Evolutionary conservation across 2,113 vertebrate genomes (phyloP), one percentile per base, ranked within the genome.

Genomic region (Otus sunia): DNA sequence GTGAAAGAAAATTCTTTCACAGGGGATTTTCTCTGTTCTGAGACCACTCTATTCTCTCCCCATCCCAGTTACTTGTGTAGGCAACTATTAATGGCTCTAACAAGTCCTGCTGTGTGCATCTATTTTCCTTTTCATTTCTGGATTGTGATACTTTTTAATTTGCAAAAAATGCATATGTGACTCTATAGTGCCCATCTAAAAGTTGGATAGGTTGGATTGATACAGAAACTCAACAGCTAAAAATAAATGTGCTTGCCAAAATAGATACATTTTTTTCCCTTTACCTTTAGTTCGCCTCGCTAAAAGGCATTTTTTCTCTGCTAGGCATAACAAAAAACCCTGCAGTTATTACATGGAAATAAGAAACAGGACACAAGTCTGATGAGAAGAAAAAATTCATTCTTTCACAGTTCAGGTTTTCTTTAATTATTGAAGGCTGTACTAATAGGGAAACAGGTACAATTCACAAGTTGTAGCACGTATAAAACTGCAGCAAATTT

Each of bases 21-120:
- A n/a, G 12, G 34, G 77, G 29, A 69, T 60, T 84, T 75, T 80
- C 18, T 69, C 26, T 71, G 13, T 72, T 23, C 34, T 66, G 18
- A 75, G 27, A 53, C 6, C 11, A 26, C 6, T 36, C 25, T 29
- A 1, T 74, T 73, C 22, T 41, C 18, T 43, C 30, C 8, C 30
- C 6, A 19, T 13, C 6, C 21, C 32, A 19, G 15, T 43, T 71
- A 75, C 14, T 49, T 63, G 3, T 43, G 32, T 7, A 60, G 15
- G 21, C 41, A 74, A 34, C 11, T 81, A 9, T 30, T 74, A 66
- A 62, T 0, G 0, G 11, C 5, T 64, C 10, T 47, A 39, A 73
- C 9, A 80, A 50, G 1, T 36, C 45, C 67, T 78, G 20, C 26
- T 0, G 0, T 23, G 7, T 55, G 29, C 9, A 52, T 76, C 5